Percentiles rank a stretch among this genome's conserved stretches.
These are phyloP conservation scores for Mamestra configurata DNA, from an alignment of 1,140 invertebrate genomes.

Conservation along the genomic window DNA sequence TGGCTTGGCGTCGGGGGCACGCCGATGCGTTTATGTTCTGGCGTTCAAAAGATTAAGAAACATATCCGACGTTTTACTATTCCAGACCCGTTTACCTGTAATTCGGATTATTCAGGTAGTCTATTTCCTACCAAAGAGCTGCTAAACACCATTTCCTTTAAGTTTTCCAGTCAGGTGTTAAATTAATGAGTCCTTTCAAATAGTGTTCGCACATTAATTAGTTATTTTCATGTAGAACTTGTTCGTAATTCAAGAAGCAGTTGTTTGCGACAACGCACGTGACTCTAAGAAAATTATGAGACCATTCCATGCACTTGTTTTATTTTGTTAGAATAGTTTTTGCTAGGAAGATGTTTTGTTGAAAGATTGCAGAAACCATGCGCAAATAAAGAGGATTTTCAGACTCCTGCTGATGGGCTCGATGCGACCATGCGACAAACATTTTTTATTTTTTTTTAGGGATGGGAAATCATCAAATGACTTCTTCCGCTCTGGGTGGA, in stretches of 20 bases:
- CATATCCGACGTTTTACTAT: too few species aligned
- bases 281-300: constrained; percentile 68
- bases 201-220: constrained; percentile 48
- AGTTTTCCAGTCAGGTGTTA: constrained; percentile 18
- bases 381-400: too few species aligned
- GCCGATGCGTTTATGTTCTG: too few species aligned
- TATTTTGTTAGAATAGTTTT: neutral
- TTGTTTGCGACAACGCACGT: constrained; percentile 82
- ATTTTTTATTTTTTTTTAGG: too few species aligned
- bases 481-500: too few species aligned
- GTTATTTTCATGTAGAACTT: constrained; percentile 62
- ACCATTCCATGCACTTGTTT: neutral
- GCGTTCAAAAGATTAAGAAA: too few species aligned
- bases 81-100: too few species aligned
- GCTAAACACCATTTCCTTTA: neutral
- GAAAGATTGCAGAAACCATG: neutral
- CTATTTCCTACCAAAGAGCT: neutral
- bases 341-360: neutral
- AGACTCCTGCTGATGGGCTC: too few species aligned
- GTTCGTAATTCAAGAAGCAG: constrained; percentile 80
- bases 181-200: constrained; percentile 45
- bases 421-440: too few species aligned
- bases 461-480: too few species aligned
- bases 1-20: too few species aligned
- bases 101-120: too few species aligned